Conservation (phyloP, 2,113 vertebrate species). For the Phasianus colchicus region DNA sequence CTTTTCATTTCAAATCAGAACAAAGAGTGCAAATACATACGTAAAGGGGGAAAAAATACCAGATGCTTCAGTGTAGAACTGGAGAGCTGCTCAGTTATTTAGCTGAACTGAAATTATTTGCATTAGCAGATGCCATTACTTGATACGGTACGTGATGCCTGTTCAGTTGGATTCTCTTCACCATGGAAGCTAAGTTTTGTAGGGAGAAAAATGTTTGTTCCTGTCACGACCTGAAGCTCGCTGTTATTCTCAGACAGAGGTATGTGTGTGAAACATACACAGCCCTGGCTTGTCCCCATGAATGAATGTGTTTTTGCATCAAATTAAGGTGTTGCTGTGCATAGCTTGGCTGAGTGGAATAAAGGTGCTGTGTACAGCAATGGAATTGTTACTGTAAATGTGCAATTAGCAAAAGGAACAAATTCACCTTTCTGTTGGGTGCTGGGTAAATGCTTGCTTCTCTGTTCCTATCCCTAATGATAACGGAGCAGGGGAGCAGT, state of each 20-base stretch:
- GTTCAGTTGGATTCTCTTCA: background rate
- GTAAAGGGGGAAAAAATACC: background rate
- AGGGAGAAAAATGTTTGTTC: background rate
- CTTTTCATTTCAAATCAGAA: background rate
- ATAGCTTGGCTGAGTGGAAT: accelerated
- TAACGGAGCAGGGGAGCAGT: background rate
- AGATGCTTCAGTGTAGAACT: background rate
- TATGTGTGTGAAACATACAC: accelerated
- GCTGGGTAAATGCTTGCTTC: background rate
- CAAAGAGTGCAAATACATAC: background rate
- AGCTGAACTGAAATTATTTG: background rate
- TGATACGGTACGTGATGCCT: background rate
- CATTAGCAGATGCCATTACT: background rate
- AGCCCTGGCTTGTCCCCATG: background rate
- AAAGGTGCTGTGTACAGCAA: background rate
- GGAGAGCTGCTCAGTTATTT: background rate
- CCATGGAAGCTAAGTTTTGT: background rate
- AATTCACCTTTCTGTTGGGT: background rate
- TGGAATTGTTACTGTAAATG: accelerated
- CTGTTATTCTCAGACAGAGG: background rate
- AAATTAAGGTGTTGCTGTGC: background rate
- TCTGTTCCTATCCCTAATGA: background rate
- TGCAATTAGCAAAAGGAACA: background rate
- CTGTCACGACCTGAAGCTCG: background rate
- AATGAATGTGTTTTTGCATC: background rate